Base-by-base conservation (phyloP, 2,797 vertebrate genomes). In the Scolopax bukidnonensis region DNA sequence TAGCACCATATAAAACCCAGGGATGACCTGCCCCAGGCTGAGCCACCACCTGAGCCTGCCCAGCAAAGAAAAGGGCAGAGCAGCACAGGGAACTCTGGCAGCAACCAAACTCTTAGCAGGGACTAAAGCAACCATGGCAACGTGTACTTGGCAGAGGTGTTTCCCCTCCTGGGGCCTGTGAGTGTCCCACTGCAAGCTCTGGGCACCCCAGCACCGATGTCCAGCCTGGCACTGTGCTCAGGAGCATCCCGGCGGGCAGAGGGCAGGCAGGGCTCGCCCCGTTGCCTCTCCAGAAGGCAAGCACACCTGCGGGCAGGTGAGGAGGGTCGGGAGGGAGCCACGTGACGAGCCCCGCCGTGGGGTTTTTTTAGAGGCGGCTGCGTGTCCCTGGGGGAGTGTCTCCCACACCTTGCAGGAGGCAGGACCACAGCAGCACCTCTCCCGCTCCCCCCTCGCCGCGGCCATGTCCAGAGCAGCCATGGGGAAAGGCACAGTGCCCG, bases 321-420 rank as follows among this genome's bases (percentile, higher is more conserved):
- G 98, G 97, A 96, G 97, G 95, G 94, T 73, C 50, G 32, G 73
- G 94, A 33, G 50, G 64, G 73, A 95, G 97, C 97, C 98, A 99
- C 98, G 98, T 99, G 99, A 98, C 95, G 97, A 96, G 95, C 82
- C 78, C 89, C 15, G 95, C 93, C 0, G 97, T 96, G 98, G 98
- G 96, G 96, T 90, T 96, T 98, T 96, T 98, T 98, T 95, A 98
- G 95, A 89, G 93, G 81, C 97, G 87, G 94, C 96, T 97, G 96
- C 91, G 54, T 95, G 96, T 96, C 96, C 47, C 82, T 50, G 78
- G 57, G 95, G 97, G 96, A 97, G 98, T 96, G 97, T 92, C 95
- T 87, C 74, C 85, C 74, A 14, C 51, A 12, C n/a, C 83, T 76
- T 16, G 18, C 81, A 36, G 90, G 82, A 92, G 78, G 80, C 94